Base-by-base conservation (phyloP, 2,113 vertebrate genomes). In the Myotis yumanensis region DNA sequence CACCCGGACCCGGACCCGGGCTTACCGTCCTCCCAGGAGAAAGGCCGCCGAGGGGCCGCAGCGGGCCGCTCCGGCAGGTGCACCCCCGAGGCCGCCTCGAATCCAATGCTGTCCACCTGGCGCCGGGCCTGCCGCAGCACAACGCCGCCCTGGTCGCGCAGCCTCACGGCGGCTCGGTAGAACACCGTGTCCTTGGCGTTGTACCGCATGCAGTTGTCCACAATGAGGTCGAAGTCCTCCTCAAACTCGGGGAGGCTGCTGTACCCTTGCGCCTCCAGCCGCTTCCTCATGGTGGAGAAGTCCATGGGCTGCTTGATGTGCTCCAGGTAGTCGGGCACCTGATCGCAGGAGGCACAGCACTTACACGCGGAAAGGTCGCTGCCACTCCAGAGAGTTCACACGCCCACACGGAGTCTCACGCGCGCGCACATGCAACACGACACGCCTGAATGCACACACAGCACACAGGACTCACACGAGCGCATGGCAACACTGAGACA, bases 121-220 rank as follows among this genome's bases (percentile, higher is more conserved):
- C 99, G 98, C 51, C 98, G 98, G 52, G 99, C 98, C 98, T 99
- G 99, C 96, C 99, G 98, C 76, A 99, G 98, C 96, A 99, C 97
- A 37, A 98, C 98, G 20, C 99, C 99, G 10, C 99, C 99, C 98
- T 99, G 99, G 98, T 99, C 99, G 37, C 99, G 98, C 97, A 99
- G 98, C 85, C 99, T 98, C 90, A 99, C 98, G 0, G 99, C 99
- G 25, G 99, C 99, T 89, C 99, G 98, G 97, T 99, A 99, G 96
- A 99, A 99, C 97, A 99, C 99, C 2, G 99, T 99, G 97, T 99
- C 99, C 98, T 99, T 99, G 89, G 99, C 99, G 97, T 99, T 99
- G 97, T 99, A 99, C 96, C 99, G 99, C 99, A 99, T 98, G 98
- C 99, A 99, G 97, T 99, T 99, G 95, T 99, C 98, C 94, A 99